Evolutionary conservation across 2,888 invertebrate species (phyloP).

Genomic region (Rapana venosa): DNA sequence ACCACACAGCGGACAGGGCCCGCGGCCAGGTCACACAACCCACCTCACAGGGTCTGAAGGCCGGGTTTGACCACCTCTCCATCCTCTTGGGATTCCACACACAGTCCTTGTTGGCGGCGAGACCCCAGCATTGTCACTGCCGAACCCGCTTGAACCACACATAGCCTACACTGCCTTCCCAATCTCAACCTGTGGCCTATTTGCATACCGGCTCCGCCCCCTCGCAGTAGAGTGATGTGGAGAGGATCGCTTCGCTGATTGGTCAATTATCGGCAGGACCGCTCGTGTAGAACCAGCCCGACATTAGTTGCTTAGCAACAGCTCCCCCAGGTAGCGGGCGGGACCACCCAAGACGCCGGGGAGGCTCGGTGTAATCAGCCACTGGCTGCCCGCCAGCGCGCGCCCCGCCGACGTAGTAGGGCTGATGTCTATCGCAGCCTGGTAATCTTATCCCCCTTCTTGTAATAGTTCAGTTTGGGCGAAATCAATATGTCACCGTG

Average conservation of each 20-base stretch:
- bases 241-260: slow-evolving; percentile 69
- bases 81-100: slow-evolving; percentile 50
- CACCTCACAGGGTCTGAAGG: slow-evolving; percentile 56
- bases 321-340: slow-evolving; percentile 74
- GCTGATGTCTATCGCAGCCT: slow-evolving; percentile 51
- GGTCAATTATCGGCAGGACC: slow-evolving; percentile 69
- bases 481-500: slow-evolving; percentile 55
- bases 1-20: background rate
- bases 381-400: slow-evolving; percentile 48
- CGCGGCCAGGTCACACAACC: background rate
- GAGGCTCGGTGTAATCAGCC: slow-evolving; percentile 64
- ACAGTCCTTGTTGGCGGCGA: slow-evolving; percentile 53
- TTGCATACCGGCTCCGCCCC: slow-evolving; percentile 72
- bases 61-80: slow-evolving; percentile 64
- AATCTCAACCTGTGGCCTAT: slow-evolving; percentile 62
- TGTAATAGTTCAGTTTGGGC: slow-evolving; percentile 49
- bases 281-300: slow-evolving; percentile 72
- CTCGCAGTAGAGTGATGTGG: slow-evolving; percentile 70
- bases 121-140: slow-evolving; percentile 47
- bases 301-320: slow-evolving; percentile 78
- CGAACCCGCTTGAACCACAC: slow-evolving; percentile 49
- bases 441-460: slow-evolving; percentile 48
- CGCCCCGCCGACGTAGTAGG: slow-evolving; percentile 33
- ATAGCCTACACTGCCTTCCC: too few species aligned
- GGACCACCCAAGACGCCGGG: slow-evolving; percentile 77